Evolutionary conservation across 1,140 invertebrate species (phyloP).

Genomic region (Drosophila kikkawai): DNA sequence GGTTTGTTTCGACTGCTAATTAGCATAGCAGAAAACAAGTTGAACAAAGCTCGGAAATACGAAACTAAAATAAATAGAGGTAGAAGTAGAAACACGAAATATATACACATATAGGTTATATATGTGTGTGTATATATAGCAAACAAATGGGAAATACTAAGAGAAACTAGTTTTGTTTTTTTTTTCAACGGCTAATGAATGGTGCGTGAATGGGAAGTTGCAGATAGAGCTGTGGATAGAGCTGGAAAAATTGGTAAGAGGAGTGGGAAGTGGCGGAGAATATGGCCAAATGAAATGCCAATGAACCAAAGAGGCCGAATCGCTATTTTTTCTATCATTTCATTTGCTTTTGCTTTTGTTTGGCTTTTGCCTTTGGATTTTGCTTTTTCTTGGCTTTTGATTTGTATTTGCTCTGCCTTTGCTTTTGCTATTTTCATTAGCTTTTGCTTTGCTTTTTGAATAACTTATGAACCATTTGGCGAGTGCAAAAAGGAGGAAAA

Average conservation of each 20-base stretch:
- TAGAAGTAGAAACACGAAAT: constrained; percentile 16
- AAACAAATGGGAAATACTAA: constrained; percentile 42
- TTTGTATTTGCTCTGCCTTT: background rate
- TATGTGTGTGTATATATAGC: background rate
- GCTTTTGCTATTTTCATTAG: constrained; percentile 2
- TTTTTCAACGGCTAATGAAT: constrained; percentile 68
- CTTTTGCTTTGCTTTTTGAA: constrained; percentile 46
- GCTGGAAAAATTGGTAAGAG: constrained; percentile 23
- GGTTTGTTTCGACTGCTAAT: constrained; percentile 71
- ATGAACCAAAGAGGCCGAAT: constrained; percentile 81
- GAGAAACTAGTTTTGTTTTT: constrained; percentile 70
- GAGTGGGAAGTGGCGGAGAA: constrained; percentile 37
- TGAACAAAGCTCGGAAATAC: constrained; percentile 50
- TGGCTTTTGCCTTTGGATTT: background rate
- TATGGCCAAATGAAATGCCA: constrained; percentile 78
- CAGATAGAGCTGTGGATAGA: constrained; percentile 32
- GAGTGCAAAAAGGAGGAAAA: constrained; percentile 42
- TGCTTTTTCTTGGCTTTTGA: background rate
- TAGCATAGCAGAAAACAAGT: constrained; percentile 65
- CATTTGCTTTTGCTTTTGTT: constrained; percentile 11
- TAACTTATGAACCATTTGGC: constrained; percentile 76
- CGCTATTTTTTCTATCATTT: constrained; percentile 45
- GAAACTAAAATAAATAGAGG: constrained; percentile 55
- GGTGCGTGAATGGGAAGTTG: constrained; percentile 79
- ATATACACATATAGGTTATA: background rate